Percentiles rank a stretch among this genome's conserved stretches.
Conservation (phyloP, 2,888 invertebrate species). For the Gisinianus flammeolus region DNA sequence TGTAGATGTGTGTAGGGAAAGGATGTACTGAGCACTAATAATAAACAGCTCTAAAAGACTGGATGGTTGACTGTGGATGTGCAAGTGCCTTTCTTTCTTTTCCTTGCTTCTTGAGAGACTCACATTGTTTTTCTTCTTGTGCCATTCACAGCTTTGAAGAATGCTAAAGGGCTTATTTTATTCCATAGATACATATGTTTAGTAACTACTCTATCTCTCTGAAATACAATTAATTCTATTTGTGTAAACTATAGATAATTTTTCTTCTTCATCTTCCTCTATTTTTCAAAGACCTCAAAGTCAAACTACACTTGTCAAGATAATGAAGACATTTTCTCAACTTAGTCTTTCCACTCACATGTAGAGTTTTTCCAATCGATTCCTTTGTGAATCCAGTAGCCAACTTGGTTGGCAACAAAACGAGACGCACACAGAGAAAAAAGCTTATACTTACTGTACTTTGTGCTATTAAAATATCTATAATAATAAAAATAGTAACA, state of each 20-base stretch:
- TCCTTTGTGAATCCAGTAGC: not conserved
- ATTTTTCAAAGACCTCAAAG: constrained; percentile 22
- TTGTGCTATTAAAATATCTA: too few relatives aligned
- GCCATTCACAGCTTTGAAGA: not conserved
- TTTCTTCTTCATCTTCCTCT: constrained; percentile 4
- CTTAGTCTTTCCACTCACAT: not conserved
- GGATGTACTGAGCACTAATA: constrained; percentile 11
- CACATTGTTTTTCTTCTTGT: constrained; percentile 28
- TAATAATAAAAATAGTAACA: not conserved
- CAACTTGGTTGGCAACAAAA: constrained; percentile 1
- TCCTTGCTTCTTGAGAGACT: constrained; percentile 17
- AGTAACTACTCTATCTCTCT: not conserved
- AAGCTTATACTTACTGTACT: not conserved
- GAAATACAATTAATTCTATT: constrained; percentile 5
- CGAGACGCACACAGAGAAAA: not conserved
- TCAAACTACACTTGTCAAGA: constrained; percentile 13
- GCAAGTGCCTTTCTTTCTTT: not conserved
- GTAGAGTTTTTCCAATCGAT: constrained; percentile 6
- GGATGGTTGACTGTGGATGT: not conserved
- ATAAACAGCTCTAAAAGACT: not conserved
- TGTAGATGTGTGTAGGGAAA: too few relatives aligned
- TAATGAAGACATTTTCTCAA: constrained; percentile 11
- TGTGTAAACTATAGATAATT: not conserved
- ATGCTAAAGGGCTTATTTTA: too few relatives aligned
- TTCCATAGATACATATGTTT: too few relatives aligned